Percentiles rank a stretch among this genome's conserved stretches.
Evolutionary conservation across 2,797 vertebrate species (phyloP).

Genomic region (Micropoecilia bifurca): DNA sequence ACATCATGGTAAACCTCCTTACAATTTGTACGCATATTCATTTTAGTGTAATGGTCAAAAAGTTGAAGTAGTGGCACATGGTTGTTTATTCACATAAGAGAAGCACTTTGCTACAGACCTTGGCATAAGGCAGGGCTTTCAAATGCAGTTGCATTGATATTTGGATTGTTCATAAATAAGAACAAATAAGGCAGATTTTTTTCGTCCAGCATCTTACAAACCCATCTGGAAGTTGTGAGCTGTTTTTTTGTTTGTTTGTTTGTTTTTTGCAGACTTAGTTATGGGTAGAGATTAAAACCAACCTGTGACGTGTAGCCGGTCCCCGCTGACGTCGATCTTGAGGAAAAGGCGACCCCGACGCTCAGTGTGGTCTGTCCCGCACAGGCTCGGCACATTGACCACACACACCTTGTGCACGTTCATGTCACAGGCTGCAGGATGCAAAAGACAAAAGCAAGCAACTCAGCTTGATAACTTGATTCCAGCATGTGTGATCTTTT

Average conservation of each 20-base stretch:
- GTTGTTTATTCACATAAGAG: background rate
- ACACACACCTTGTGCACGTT: slow-evolving; percentile 98
- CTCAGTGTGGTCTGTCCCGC: slow-evolving; percentile 97
- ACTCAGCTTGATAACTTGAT: slow-evolving; percentile 14
- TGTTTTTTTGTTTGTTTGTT: background rate
- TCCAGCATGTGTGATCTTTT: background rate
- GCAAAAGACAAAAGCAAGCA: slow-evolving; percentile 25
- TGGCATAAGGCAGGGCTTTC: background rate
- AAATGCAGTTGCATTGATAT: background rate
- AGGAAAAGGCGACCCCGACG: slow-evolving; percentile 94
- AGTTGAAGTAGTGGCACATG: background rate
- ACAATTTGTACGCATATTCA: background rate
- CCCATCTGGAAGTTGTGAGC: slow-evolving; percentile 15
- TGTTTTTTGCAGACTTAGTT: background rate
- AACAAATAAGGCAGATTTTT: slow-evolving; percentile 19
- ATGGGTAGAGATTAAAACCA: slow-evolving; percentile 33
- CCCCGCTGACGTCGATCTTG: slow-evolving; percentile 92
- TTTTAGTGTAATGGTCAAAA: background rate
- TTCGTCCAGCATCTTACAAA: background rate
- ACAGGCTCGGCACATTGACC: slow-evolving; percentile 96
- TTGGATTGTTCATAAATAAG: background rate
- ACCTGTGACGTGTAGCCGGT: slow-evolving; percentile 94
- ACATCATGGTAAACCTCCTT: background rate
- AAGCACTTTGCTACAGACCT: background rate
- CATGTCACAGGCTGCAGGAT: slow-evolving; percentile 93